Evolutionary conservation across 2,888 invertebrate genomes (phyloP).

Genomic region (Aphidoletes aphidimyza): DNA sequence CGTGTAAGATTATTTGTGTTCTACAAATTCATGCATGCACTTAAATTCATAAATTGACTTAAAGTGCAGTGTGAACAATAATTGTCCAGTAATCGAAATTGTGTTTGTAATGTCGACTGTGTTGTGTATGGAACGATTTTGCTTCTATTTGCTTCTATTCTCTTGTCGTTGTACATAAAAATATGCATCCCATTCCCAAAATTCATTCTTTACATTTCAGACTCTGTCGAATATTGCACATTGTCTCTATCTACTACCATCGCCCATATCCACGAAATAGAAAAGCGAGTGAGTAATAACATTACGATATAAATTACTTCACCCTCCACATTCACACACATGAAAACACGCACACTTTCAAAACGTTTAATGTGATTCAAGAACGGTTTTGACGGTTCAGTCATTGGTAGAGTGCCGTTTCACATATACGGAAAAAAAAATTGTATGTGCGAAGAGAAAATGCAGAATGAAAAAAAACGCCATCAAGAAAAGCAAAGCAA

Average conservation of each 20-base stretch:
- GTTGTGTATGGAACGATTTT: background rate
- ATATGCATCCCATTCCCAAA: background rate
- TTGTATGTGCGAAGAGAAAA: background rate
- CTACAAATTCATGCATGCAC: no score
- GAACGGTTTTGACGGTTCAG: background rate
- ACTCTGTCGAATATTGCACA: background rate
- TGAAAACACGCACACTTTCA: background rate
- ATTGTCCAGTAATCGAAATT: background rate
- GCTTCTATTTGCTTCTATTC: background rate
- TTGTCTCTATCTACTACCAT: background rate
- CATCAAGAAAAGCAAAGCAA: background rate
- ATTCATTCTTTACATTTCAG: background rate
- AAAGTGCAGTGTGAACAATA: no score
- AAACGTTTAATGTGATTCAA: background rate
- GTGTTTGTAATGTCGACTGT: background rate
- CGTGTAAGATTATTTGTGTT: background rate
- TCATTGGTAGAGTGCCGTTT: background rate
- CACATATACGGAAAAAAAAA: background rate
- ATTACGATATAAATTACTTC: slow-evolving; percentile 52
- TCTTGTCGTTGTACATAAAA: no score
- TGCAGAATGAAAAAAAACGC: slow-evolving; percentile 14
- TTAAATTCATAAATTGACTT: no score
- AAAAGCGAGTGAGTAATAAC: slow-evolving; percentile 37
- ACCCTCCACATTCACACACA: background rate
- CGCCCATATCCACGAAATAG: background rate